Conservation (phyloP, 2,888 invertebrate species). For the Cantharis rufa region DNA sequence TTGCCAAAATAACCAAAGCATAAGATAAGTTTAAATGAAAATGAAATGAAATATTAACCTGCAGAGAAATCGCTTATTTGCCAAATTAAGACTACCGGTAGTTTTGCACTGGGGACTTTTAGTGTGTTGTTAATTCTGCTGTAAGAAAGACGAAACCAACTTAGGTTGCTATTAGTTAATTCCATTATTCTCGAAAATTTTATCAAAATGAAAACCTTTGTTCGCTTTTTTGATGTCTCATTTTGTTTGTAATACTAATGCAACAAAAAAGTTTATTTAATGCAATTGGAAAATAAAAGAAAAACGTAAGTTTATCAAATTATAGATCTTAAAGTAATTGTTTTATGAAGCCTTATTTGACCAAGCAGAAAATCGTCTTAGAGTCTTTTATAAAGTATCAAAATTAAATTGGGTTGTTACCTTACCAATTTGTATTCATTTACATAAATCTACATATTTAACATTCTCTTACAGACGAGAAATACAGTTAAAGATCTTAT, state of each 20-base stretch:
- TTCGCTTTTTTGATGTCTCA: not conserved
- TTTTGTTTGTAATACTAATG: not conserved
- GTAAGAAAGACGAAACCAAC: not conserved
- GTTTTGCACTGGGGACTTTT: not conserved
- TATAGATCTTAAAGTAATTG: not conserved
- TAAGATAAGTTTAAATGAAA: no score
- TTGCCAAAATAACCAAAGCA: no score
- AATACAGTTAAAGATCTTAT: conserved; percentile 22
- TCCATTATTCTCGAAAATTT: not conserved
- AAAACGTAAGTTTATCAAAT: not conserved
- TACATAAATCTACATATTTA: conserved; percentile 29
- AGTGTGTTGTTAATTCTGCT: not conserved
- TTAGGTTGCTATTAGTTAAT: not conserved
- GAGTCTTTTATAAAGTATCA: conserved; percentile 24
- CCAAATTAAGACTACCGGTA: no score
- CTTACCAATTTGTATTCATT: conserved; percentile 32
- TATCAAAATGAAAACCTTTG: not conserved
- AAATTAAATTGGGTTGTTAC: conserved; percentile 30
- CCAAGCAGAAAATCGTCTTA: conserved; percentile 23
- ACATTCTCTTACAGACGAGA: conserved; percentile 19
- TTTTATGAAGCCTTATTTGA: conserved; percentile 13
- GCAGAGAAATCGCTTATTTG: no score
- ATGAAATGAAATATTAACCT: no score
- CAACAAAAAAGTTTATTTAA: not conserved
- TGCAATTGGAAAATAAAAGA: not conserved